Conservation (phyloP, 2,888 invertebrate genomes). For the Nineta flava region DNA sequence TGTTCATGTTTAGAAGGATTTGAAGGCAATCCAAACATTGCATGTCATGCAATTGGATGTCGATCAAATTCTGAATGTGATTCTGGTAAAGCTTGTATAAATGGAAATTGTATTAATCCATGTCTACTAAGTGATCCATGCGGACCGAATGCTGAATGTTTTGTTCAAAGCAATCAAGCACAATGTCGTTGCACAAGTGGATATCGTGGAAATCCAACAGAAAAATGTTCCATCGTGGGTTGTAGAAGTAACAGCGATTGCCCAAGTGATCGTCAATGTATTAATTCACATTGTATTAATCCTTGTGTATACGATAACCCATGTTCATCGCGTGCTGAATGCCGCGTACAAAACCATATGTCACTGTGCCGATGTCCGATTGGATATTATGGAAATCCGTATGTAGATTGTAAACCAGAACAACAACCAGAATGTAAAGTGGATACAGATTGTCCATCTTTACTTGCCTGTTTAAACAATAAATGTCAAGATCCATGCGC, state of each 20-base stretch:
- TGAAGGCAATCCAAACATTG: conserved; percentile 73
- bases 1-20: conserved; percentile 74
- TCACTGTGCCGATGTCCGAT: conserved; percentile 72
- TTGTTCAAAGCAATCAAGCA: conserved; percentile 51
- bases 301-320: conserved; percentile 64
- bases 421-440: conserved; percentile 58
- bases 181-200: conserved; percentile 70
- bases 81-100: conserved; percentile 66
- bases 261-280: conserved; percentile 68
- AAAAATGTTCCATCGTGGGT: conserved; percentile 60
- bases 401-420: conserved; percentile 61
- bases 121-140: conserved; percentile 68
- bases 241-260: conserved; percentile 80
- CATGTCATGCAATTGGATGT: conserved; percentile 69
- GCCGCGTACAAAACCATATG: conserved; percentile 65
- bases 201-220: conserved; percentile 62
- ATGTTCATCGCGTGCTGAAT: conserved; percentile 64
- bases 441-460: conserved; percentile 68
- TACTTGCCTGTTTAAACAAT: conserved; percentile 63
- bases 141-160: conserved; percentile 70
- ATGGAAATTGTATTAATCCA: conserved; percentile 73
- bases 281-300: conserved; percentile 70
- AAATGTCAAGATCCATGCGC: conserved; percentile 73
- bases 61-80: conserved; percentile 70
- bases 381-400: conserved; percentile 65